Evolutionary conservation across 2,113 vertebrate genomes (phyloP).

Genomic region (Microcebus jonahi): DNA sequence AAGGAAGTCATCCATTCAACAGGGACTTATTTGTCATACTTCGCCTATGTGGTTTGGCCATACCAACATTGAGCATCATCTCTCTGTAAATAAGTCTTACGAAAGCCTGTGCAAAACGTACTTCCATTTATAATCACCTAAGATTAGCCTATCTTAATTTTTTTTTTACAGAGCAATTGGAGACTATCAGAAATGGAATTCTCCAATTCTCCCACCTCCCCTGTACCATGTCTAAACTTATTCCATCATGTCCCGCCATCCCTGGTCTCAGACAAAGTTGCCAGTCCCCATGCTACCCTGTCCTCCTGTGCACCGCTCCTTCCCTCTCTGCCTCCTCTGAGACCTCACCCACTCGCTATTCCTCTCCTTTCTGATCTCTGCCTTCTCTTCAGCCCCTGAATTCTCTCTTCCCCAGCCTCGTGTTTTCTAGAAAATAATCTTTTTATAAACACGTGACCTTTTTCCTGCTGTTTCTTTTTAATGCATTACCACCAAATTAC

Average conservation of each 20-base stretch:
- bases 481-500: neutral
- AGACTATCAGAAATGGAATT: neutral
- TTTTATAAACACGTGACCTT: neutral
- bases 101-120: neutral
- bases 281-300: neutral
- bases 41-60: neutral
- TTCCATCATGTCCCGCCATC: fast-evolving
- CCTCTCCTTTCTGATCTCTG: neutral
- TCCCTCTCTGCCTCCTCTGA: neutral
- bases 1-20: neutral
- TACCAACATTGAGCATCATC: neutral
- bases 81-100: neutral
- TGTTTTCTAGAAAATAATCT: neutral
- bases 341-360: neutral
- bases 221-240: neutral
- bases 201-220: neutral
- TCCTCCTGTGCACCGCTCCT: fast-evolving
- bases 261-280: neutral
- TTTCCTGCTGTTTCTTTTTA: neutral
- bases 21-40: neutral
- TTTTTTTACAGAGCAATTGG: neutral
- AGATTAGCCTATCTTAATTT: neutral
- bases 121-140: neutral
- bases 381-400: neutral
- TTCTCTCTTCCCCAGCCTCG: neutral